Evolutionary conservation across 1,140 invertebrate genomes (phyloP), one percentile per base, ranked within the genome.

Genomic region (Drosophila lacteicornis): DNA sequence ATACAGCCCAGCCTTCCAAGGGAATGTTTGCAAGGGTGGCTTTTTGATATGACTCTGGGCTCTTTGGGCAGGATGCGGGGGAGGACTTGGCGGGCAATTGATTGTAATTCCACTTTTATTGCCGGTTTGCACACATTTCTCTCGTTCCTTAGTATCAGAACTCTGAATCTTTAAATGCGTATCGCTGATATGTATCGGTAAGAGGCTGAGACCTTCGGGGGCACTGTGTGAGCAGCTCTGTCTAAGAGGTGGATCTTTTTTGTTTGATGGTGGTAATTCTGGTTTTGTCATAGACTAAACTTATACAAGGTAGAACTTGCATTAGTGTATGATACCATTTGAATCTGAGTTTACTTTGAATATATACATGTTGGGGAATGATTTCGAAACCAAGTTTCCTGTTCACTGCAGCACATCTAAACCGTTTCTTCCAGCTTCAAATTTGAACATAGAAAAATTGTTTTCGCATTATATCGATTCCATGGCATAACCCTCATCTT

Each of bases 51-150:
- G 47, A 15, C 47, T 27, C 36, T 8, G 17, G 13, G 67, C 9
- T 30, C 47, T 57, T 22, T 6, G 40, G 40, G 43, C 17, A n/a
- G 36, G 11, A 36, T 46, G 46, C 15, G 46, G 40, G 38, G 59
- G n/a, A 17, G 25, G 15, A 25, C 5, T 47, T 38, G 53, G 53
- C 22, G n/a, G 47, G 40, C 57, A 70, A 70, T 78, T 78, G 75
- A 78, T 78, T 79, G 63, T 47, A 79, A 70, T 70, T 62, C 65
- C 50, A 40, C 27, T 78, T 78, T 70, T 78, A 78, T 78, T 77
- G 49, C 12, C 15, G 19, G 19, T 73, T 49, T 40, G 33, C 45
- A 19, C 30, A 30, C 33, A 22, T 19, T 27, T 45, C 30, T 38
- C 11, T 40, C 43, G 47, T 22, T 22, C 33, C 0, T 46, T 47